Base-by-base conservation (phyloP, 2,888 invertebrate genomes). In the Ectobius pallidus region DNA sequence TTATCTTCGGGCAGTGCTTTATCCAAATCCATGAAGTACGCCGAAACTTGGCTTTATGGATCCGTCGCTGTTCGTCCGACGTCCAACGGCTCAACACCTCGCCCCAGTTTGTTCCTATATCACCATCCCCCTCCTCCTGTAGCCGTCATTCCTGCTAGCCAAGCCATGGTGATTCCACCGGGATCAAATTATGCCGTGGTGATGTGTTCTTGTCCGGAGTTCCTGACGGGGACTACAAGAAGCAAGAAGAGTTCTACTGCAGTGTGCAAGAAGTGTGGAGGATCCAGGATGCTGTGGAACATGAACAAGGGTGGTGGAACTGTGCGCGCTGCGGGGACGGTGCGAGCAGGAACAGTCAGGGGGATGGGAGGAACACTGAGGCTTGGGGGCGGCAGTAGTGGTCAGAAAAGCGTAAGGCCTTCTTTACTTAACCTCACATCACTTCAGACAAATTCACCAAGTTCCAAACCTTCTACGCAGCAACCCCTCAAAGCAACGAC, bases 31-130 rank as follows among this genome's bases (percentile, higher is more conserved):
- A 93, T 94, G 93, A 90, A 91, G 82, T 92, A 92, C 84, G 92
- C 92, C 44, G 92, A 94, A 80, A 92, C 93, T 71, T 94, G 94
- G 94, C 87, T 94, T 18, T 94, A 94, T 80, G 92, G 93, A 78
- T 92, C 92, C 44, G 90, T 92, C 20, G 76, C 76, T 49, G 75
- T 72, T n/a, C 78, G 77, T 32, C 46, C 73, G 72, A 27, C 74
- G 49, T 1, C 86, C 91, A 78, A 84, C 86, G 22, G 82, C 85
- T 34, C 52, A 1, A 77, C 79, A 80, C 42, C 79, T 81, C 77
- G 77, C 81, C 77, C 27, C 77, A 79, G 74, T 79, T 79, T 69
- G 77, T 85, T 76, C 85, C 86, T 76, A 81, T 80, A 30, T 80
- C 80, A 75, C 86, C 85, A 78, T 83, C 82, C 79, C 82, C 83